phyloP scores from a whole-genome alignment of 1,140 invertebrate genomes.

The Drosophila pallidifrons region DNA sequence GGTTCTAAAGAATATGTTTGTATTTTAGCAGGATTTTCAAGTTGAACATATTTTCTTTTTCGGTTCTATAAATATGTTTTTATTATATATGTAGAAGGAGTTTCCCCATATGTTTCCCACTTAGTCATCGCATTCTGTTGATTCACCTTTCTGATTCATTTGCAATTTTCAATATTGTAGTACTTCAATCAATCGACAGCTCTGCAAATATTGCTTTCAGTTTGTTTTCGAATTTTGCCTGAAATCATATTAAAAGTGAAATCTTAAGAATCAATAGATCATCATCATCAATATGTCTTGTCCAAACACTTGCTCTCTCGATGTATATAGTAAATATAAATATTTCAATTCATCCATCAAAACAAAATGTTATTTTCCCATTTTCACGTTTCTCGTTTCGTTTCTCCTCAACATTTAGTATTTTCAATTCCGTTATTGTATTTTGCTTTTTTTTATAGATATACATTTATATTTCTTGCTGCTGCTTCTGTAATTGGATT shows the following conservation, averaged over 20 bases:
- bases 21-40: too few relatives aligned
- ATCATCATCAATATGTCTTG: slow-evolving; percentile 5
- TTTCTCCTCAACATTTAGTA: background rate
- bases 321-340: slow-evolving; percentile 22
- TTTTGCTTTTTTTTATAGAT: background rate
- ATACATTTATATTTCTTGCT: background rate
- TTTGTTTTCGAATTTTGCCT: slow-evolving; percentile 1
- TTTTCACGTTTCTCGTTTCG: slow-evolving; percentile 3
- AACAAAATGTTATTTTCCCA: slow-evolving; percentile 14
- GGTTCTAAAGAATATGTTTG: too few relatives aligned
- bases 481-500: background rate
- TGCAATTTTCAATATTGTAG: background rate
- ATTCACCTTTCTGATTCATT: background rate
- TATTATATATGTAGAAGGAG: too few relatives aligned
- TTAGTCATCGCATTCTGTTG: background rate
- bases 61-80: too few relatives aligned
- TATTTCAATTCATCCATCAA: slow-evolving; percentile 42
- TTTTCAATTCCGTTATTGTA: slow-evolving; percentile 16
- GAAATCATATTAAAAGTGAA: slow-evolving; percentile 7
- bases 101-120: too few relatives aligned
- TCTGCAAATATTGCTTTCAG: background rate
- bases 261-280: slow-evolving; percentile 18
- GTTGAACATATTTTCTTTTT: background rate
- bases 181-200: background rate
- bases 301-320: slow-evolving; percentile 8